phyloP scores from a whole-genome alignment of 92 coral and sea anemone species.

The Siderastrea siderea region DNA sequence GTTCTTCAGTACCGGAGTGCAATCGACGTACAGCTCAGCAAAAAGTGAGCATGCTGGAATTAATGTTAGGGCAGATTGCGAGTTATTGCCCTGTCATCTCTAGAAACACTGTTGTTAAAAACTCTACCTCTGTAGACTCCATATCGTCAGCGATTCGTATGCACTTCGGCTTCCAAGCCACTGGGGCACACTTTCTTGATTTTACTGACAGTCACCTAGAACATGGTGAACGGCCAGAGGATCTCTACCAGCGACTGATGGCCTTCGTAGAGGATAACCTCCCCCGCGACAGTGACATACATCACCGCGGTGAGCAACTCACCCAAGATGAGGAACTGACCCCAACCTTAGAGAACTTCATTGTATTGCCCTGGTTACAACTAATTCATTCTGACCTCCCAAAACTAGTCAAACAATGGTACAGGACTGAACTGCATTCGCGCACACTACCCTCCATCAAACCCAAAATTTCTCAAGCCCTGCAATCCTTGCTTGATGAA shows the following conservation, averaged over 20 bases:
- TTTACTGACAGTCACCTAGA: slow-evolving; percentile 42
- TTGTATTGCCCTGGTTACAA: too few relatives aligned
- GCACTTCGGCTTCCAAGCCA: slow-evolving; percentile 46
- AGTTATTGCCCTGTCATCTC: slow-evolving; percentile 56
- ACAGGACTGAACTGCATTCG: slow-evolving; percentile 3
- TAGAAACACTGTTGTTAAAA: slow-evolving; percentile 44
- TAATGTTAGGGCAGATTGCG: too few relatives aligned
- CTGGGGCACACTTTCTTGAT: too few relatives aligned
- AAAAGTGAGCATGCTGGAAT: too few relatives aligned
- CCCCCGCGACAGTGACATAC: slow-evolving; percentile 5
- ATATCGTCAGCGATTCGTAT: slow-evolving; percentile 30
- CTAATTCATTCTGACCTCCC: slow-evolving; percentile 25
- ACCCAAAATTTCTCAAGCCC: slow-evolving; percentile 40
- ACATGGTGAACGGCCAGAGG: slow-evolving; percentile 54
- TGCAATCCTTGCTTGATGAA: too few relatives aligned
- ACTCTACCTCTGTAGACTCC: slow-evolving; percentile 28
- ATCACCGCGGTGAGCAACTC: slow-evolving; percentile 36
- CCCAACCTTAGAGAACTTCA: too few relatives aligned
- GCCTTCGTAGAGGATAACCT: slow-evolving; percentile 51
- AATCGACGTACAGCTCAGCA: slow-evolving; percentile 18
- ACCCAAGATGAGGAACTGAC: slow-evolving; percentile 38
- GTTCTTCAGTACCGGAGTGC: too few relatives aligned
- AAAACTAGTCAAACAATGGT: slow-evolving; percentile 31
- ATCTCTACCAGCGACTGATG: slow-evolving; percentile 40
- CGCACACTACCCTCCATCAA: slow-evolving; percentile 50